Evolutionary conservation across 92 coral and sea anemone genomes (phyloP).

Genomic region (Epizoanthus ramosus): DNA sequence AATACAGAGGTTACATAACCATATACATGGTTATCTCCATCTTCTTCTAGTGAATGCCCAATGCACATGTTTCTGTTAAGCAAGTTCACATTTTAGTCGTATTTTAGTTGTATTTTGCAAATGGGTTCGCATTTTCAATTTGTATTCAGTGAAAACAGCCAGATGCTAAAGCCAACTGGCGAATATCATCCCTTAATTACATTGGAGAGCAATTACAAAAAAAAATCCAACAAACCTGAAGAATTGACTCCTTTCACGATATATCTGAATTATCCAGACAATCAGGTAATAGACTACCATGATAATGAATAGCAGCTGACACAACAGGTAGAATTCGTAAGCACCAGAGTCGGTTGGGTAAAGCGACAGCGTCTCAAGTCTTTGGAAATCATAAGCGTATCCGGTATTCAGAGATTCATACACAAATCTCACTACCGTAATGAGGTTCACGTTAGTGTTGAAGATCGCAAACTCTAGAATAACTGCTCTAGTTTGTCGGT

Average conservation of each 20-base stretch:
- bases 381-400: conserved; percentile 16
- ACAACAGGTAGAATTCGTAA: conserved; percentile 28
- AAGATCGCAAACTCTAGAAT: conserved; percentile 38
- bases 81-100: too few relatives aligned
- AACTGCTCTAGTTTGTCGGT: conserved; percentile 44
- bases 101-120: too few relatives aligned
- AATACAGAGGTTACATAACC: too few relatives aligned
- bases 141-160: too few relatives aligned
- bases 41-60: too few relatives aligned
- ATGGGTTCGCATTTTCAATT: too few relatives aligned
- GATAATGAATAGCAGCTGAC: conserved; percentile 48
- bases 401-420: conserved; percentile 44
- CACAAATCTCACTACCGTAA: conserved; percentile 29
- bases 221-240: conserved; percentile 11
- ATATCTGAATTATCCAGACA: conserved; percentile 21
- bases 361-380: conserved; percentile 42
- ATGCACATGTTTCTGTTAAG: too few relatives aligned
- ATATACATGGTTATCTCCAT: too few relatives aligned
- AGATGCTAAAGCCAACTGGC: too few relatives aligned
- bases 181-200: too few relatives aligned
- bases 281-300: conserved; percentile 36
- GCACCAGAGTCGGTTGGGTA: conserved; percentile 47
- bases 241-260: conserved; percentile 27
- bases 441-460: conserved; percentile 40
- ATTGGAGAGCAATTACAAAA: too few relatives aligned